phyloP scores from a whole-genome alignment of 2,888 invertebrate genomes.

The Eupithecia exiguata region DNA sequence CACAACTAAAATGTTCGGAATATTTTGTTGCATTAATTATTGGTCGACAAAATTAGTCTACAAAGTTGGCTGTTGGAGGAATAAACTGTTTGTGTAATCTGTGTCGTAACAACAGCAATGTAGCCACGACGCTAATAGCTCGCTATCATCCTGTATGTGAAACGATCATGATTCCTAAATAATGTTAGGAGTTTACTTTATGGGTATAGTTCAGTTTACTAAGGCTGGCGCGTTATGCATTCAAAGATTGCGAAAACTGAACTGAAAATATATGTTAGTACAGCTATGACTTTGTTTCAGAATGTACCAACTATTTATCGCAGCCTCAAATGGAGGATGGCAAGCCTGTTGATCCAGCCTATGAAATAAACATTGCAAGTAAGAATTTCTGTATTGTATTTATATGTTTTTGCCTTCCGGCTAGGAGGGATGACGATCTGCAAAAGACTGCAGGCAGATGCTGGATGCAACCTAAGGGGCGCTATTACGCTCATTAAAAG shows the following conservation, averaged over 20 bases:
- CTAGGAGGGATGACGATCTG: no score
- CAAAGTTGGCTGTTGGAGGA: neutral
- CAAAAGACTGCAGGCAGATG: no score
- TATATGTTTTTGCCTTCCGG: no score
- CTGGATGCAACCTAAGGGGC: no score
- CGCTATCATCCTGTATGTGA: conserved; percentile 8
- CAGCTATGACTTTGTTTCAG: conserved; percentile 61
- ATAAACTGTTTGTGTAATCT: conserved; percentile 19
- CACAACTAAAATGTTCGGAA: neutral
- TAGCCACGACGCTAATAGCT: conserved; percentile 16
- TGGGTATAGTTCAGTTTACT: neutral
- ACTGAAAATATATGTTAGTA: neutral
- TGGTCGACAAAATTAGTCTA: neutral
- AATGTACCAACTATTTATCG: conserved; percentile 75
- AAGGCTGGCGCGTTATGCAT: neutral
- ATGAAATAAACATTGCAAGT: conserved; percentile 75
- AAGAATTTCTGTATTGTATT: conserved; percentile 44
- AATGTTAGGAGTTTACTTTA: neutral
- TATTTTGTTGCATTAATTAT: neutral
- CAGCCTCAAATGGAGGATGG: conserved; percentile 63
- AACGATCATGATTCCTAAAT: conserved; percentile 12
- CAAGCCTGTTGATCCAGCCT: conserved; percentile 66
- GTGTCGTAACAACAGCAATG: conserved; percentile 23
- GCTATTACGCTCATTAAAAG: no score
- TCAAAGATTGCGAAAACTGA: no score